Percentiles rank a stretch among this genome's conserved stretches.
Evolutionary conservation across 2,888 invertebrate species (phyloP).

Genomic region (Conchocele bisecta): DNA sequence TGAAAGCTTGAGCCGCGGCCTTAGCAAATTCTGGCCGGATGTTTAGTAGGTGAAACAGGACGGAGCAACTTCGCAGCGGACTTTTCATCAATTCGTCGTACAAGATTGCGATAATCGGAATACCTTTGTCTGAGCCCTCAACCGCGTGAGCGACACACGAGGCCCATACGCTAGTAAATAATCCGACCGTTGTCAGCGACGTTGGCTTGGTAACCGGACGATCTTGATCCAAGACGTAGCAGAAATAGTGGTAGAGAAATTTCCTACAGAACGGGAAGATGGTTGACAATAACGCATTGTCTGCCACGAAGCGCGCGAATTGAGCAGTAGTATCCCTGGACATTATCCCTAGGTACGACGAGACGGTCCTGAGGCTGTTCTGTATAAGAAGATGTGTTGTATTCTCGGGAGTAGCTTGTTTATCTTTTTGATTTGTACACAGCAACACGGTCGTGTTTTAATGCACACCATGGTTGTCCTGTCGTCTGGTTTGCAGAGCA

Average conservation of each 20-base stretch:
- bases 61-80: conserved; percentile 66
- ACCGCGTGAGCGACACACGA: conserved; percentile 66
- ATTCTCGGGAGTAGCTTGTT: conserved; percentile 68
- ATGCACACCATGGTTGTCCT: conserved; percentile 69
- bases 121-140: conserved; percentile 68
- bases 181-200: conserved; percentile 66
- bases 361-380: conserved; percentile 74
- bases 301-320: conserved; percentile 68
- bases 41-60: conserved; percentile 69
- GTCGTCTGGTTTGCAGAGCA: conserved; percentile 76
- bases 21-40: conserved; percentile 70
- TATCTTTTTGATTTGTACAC: conserved; percentile 71
- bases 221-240: conserved; percentile 66
- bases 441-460: conserved; percentile 70
- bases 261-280: conserved; percentile 69
- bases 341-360: conserved; percentile 70
- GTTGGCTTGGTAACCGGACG: conserved; percentile 57
- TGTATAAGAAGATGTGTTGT: conserved; percentile 74
- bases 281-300: conserved; percentile 69
- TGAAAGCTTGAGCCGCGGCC: conserved; percentile 71
- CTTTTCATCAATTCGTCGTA: conserved; percentile 77
- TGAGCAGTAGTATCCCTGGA: conserved; percentile 67
- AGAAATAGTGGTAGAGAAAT: conserved; percentile 64
- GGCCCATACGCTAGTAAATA: conserved; percentile 74
- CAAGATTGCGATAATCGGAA: conserved; percentile 71